phyloP scores from a whole-genome alignment of 2,797 vertebrate species.

The Cynodonichthys magdalenae region DNA sequence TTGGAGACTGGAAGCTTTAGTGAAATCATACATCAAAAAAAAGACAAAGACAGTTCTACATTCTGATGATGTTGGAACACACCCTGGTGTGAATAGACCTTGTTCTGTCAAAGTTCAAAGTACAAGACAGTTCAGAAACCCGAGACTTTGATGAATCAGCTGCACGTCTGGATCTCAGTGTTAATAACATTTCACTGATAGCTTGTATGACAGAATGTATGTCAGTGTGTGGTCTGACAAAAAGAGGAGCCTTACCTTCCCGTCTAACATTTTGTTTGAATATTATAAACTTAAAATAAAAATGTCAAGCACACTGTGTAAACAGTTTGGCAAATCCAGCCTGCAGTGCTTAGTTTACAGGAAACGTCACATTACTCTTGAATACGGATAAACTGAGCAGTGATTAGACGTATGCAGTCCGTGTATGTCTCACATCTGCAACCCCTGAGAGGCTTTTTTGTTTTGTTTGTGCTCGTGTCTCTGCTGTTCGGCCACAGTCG shows the following conservation, averaged over 20 bases:
- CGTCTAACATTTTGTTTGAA: slow-evolving; percentile 19
- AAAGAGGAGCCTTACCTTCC: slow-evolving; percentile 1
- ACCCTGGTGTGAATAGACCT: neutral
- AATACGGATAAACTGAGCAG: slow-evolving; percentile 54
- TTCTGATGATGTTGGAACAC: neutral
- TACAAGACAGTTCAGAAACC: neutral
- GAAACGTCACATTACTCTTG: slow-evolving; percentile 53
- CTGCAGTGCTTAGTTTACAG: slow-evolving; percentile 56
- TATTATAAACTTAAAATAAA: slow-evolving; percentile 36
- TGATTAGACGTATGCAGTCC: slow-evolving; percentile 66
- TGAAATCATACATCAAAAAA: neutral
- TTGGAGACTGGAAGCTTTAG: slow-evolving; percentile 1
- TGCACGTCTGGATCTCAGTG: slow-evolving; percentile 7
- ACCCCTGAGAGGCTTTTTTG: slow-evolving; percentile 32
- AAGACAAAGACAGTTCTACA: neutral
- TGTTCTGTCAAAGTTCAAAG: neutral
- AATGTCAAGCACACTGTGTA: slow-evolving; percentile 39
- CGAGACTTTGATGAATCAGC: slow-evolving; percentile 6
- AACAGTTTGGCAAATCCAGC: slow-evolving; percentile 49
- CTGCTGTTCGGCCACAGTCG: slow-evolving; percentile 37
- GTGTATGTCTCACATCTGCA: slow-evolving; percentile 56
- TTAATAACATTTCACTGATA: slow-evolving; percentile 23
- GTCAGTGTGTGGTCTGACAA: slow-evolving; percentile 33
- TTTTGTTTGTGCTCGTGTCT: slow-evolving; percentile 48
- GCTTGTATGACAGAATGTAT: neutral